Evolutionary conservation across 2,113 vertebrate genomes (phyloP), one percentile per base, ranked within the genome.

Genomic region (Pterocles orientalis): DNA sequence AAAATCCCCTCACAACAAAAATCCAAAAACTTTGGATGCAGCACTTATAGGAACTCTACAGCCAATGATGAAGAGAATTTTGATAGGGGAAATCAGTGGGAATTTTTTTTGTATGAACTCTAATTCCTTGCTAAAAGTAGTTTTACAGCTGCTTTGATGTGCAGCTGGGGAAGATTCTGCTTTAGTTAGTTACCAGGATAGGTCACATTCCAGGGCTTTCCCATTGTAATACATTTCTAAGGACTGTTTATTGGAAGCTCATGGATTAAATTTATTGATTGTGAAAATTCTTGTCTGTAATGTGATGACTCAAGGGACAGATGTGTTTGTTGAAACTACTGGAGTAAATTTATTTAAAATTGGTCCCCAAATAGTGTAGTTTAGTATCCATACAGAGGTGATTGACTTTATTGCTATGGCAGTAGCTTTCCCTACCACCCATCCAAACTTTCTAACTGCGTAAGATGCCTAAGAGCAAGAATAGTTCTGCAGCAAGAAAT

Each of bases 101-200:
- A 65, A n/a, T n/a, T 61, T 83, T 85, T 51, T 96, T 82, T 80
- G 7, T 86, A 61, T 82, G 39, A 86, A 47, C 61, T 51, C 33
- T 43, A 62, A 76, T 82, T 92, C 70, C 70, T 61, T 50, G 54
- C 50, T 91, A 84, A 82, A 80, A 92, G 82, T 41, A 88, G 50
- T 86, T 94, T 94, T 79, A 56, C 39, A 87, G 58, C 57, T 79
- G 78, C 78, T 91, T 82, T 82, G 81, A 87, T 86, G 82, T 90
- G 84, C 57, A 95, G 89, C 89, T 95, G 84, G 75, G 66, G 50
- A 82, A 88, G 82, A 86, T 57, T 91, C 84, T 87, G 82, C 53
- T 82, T 81, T 88, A 70, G 10, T 82, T 56, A 36, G 73, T 85
- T 60, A 79, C 66, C 29, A 79, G 73, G 53, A 79, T 10, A 91